Evolutionary conservation across 2,113 vertebrate genomes (phyloP).

Genomic region (Gallinago media): DNA sequence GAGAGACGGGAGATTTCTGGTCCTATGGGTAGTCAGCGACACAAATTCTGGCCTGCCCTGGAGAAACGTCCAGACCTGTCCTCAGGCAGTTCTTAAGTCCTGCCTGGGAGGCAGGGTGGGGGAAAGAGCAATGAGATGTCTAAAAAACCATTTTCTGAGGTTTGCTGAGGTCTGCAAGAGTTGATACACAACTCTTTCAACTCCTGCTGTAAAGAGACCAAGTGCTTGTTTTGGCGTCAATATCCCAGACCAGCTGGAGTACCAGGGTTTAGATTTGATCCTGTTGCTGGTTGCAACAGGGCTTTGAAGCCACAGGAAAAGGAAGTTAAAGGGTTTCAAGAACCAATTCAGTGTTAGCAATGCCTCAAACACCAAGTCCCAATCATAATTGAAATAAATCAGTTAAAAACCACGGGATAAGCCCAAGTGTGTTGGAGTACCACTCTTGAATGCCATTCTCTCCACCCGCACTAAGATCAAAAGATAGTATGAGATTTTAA

Average conservation of each 20-base stretch:
- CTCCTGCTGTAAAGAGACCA: background rate
- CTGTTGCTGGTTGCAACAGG: background rate
- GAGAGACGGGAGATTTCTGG: background rate
- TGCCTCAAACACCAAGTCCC: background rate
- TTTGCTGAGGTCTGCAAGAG: background rate
- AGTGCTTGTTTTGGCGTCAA: fast-evolving
- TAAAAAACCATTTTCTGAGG: background rate
- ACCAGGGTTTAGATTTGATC: background rate
- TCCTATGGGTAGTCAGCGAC: fast-evolving
- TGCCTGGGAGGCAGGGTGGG: background rate
- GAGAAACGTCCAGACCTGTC: background rate
- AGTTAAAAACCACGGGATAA: background rate
- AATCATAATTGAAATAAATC: background rate
- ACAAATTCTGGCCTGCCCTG: background rate
- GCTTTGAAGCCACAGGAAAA: background rate
- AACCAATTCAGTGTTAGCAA: background rate
- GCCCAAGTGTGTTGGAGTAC: background rate
- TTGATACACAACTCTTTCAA: background rate
- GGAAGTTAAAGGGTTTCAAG: background rate
- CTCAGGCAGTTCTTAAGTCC: background rate
- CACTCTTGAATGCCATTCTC: background rate
- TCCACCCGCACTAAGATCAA: background rate
- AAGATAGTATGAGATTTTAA: background rate
- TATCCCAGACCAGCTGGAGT: background rate
- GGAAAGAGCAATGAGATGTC: background rate